phyloP scores from a whole-genome alignment of 1,140 invertebrate species.

The Scaptomyza montana region DNA sequence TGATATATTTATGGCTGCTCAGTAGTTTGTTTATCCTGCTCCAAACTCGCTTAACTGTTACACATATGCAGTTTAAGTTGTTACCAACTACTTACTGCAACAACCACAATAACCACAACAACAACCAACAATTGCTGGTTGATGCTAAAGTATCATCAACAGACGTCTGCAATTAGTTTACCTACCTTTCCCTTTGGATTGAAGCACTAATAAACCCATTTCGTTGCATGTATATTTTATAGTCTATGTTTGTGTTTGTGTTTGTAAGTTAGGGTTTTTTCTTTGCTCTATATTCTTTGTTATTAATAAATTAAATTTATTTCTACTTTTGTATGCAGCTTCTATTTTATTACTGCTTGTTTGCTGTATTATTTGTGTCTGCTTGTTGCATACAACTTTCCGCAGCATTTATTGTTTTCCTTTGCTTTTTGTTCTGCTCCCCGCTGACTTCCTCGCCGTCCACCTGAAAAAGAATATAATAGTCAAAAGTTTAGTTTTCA shows the following conservation, averaged over 20 bases:
- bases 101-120: slow-evolving; percentile 18
- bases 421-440: slow-evolving; percentile 6
- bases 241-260: background rate
- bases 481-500: slow-evolving; percentile 51
- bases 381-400: slow-evolving; percentile 28
- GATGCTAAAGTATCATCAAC: slow-evolving; percentile 1
- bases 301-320: slow-evolving; percentile 43
- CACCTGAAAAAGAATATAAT: slow-evolving; percentile 52
- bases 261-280: background rate
- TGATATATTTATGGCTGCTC: slow-evolving; percentile 32
- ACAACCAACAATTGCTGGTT: background rate
- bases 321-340: slow-evolving; percentile 41
- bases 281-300: slow-evolving; percentile 3
- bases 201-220: slow-evolving; percentile 62
- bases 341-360: slow-evolving; percentile 30
- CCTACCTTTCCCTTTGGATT: slow-evolving; percentile 57
- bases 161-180: slow-evolving; percentile 15
- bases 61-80: slow-evolving; percentile 19
- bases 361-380: slow-evolving; percentile 16
- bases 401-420: slow-evolving; percentile 8
- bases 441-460: slow-evolving; percentile 28
- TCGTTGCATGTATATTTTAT: slow-evolving; percentile 55
- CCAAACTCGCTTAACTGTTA: slow-evolving; percentile 9
- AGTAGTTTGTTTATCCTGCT: slow-evolving; percentile 26
- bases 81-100: slow-evolving; percentile 13